phyloP scores from a whole-genome alignment of 1,140 invertebrate species.

The Rhizoglyphus robini region DNA sequence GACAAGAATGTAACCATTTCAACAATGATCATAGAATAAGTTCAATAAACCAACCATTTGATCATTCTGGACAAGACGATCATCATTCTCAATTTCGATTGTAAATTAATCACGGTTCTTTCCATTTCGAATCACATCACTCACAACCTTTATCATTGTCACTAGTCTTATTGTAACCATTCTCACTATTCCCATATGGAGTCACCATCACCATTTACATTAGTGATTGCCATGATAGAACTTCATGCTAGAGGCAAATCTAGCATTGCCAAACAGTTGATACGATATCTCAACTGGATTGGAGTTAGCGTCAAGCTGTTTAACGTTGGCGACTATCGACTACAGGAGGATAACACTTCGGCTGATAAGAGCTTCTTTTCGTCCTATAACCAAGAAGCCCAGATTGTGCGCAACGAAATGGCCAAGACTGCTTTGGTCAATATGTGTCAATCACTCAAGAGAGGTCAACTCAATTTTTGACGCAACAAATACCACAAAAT shows the following conservation, averaged over 20 bases:
- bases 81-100: too few relatives aligned
- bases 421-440: conserved; percentile 81
- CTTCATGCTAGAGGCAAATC: conserved; percentile 90
- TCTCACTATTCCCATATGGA: too few relatives aligned
- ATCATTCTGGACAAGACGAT: too few relatives aligned
- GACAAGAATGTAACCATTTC: too few relatives aligned
- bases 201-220: too few relatives aligned
- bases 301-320: conserved; percentile 92
- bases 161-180: too few relatives aligned
- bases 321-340: conserved; percentile 89
- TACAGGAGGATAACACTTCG: conserved; percentile 79
- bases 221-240: conserved; percentile 97
- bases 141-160: too few relatives aligned
- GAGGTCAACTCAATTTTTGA: conserved; percentile 89
- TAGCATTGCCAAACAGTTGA: conserved; percentile 94
- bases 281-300: conserved; percentile 94
- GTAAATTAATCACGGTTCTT: too few relatives aligned
- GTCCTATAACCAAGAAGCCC: conserved; percentile 80
- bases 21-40: too few relatives aligned
- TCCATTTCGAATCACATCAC: too few relatives aligned
- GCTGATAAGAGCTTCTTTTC: conserved; percentile 89
- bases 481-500: conserved; percentile 92
- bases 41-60: too few relatives aligned
- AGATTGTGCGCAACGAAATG: conserved; percentile 79
- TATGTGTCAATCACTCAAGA: conserved; percentile 61